Evolutionary conservation across 92 coral and sea anemone genomes (phyloP).

Genomic region (Zoanthus sociatus): DNA sequence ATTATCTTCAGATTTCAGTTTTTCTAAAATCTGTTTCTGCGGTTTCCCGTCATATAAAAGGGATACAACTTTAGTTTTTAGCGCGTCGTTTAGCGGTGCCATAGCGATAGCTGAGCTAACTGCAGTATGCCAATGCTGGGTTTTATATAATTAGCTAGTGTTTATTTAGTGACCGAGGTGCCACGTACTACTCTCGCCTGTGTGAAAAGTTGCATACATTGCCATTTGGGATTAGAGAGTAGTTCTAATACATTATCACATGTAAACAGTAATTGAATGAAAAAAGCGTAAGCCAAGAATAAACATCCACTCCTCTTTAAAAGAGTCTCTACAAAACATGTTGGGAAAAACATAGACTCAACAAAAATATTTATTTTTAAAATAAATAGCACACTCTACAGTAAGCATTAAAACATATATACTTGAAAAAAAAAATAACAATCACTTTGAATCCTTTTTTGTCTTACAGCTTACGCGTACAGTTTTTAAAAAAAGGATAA

Average conservation of each 20-base stretch:
- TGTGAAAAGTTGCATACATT: background rate
- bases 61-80: conserved; percentile 3
- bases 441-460: no score
- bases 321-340: background rate
- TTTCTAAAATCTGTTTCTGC: background rate
- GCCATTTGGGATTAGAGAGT: background rate
- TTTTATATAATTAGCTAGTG: background rate
- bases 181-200: background rate
- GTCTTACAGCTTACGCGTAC: no score
- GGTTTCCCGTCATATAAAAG: background rate
- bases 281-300: background rate
- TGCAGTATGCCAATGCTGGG: background rate
- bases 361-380: no score
- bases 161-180: background rate
- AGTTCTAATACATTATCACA: background rate
- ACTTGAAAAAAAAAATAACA: no score
- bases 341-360: no score
- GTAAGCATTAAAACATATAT: no score
- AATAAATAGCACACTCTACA: no score
- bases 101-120: background rate
- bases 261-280: background rate
- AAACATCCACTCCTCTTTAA: background rate
- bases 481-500: no score
- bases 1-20: background rate
- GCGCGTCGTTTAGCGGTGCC: background rate